Evolutionary conservation across 2,113 vertebrate genomes (phyloP).

Genomic region (Lophochroa leadbeateri): DNA sequence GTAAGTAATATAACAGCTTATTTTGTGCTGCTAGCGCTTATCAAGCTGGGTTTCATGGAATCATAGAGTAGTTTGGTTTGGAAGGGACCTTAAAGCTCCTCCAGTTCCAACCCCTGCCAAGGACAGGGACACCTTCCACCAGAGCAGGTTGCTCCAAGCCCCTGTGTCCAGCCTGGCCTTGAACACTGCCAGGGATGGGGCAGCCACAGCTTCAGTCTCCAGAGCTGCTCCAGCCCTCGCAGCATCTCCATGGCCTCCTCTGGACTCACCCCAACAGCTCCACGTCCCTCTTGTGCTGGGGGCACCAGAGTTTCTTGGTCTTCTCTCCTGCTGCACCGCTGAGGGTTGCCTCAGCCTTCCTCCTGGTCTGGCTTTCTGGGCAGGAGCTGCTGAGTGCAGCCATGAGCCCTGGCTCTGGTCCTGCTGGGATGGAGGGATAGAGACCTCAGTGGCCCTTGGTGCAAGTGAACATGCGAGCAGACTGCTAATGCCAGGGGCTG

Average conservation of each 20-base stretch:
- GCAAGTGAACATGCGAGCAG: background rate
- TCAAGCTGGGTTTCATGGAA: background rate
- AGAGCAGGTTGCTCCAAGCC: background rate
- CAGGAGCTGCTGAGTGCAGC: background rate
- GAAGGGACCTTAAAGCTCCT: background rate
- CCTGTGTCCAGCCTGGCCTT: rapidly evolving
- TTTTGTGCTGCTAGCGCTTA: background rate
- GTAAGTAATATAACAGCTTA: background rate
- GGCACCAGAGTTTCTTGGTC: too few species aligned
- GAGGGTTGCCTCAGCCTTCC: too few species aligned
- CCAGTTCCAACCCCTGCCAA: rapidly evolving
- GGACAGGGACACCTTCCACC: background rate
- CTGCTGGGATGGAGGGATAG: background rate
- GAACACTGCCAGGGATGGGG: background rate
- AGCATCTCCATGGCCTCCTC: background rate
- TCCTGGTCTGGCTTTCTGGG: background rate
- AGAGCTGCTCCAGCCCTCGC: background rate
- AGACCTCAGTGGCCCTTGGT: background rate
- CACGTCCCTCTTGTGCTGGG: background rate
- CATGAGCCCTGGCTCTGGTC: background rate
- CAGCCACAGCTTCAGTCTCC: background rate
- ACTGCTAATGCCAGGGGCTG: background rate
- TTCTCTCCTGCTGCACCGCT: too few species aligned
- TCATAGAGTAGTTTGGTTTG: background rate
- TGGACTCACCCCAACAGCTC: rapidly evolving